Evolutionary conservation across 2,797 vertebrate genomes (phyloP), one percentile per base, ranked within the genome.

Genomic region (Schizopygopsis malacanthus): DNA sequence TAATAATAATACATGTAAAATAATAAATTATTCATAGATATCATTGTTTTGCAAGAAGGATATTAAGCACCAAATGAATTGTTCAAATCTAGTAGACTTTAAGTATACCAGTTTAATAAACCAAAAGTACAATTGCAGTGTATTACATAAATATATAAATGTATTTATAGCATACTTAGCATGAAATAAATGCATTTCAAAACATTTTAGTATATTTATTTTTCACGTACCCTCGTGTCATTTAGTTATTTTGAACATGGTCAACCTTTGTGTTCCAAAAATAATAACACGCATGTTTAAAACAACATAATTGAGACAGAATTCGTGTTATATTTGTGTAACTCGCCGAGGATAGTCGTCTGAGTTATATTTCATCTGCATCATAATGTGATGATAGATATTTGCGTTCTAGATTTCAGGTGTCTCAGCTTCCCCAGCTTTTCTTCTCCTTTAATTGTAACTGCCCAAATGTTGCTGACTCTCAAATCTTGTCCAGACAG

Each of bases 361-460:
- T 5, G 20, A 61, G 67, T 59, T 72, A 43, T 25, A 0, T 73
- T 73, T 2, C 8, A 22, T 59, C 52, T 61, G 6, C 28, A 13
- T 37, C 16, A 18, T 25, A 37, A 75, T 65, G 43, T 52, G 41
- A 50, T 8, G 22, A 45, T 76, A 63, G 25, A 47, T 72, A 61
- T 73, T 28, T 6, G 2, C 9, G 47, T 70, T 84, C 67, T 54
- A 56, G 61, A 56, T 43, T 59, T 59, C 63, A 43, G 63, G 9
- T 56, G 16, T 56, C 37, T 54, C 56, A 50, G 59, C 81, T 65
- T 75, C 45, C 12, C 47, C 22, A 20, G 45, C 45, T 52, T 67
- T 84, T 84, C 22, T 65, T 69, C 59, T 63, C n/a, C 20, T 54
- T 59, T 86, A 69, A 82, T 82, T 59, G 50, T 70, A 71, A 54